Evolutionary conservation across 2,797 vertebrate genomes (phyloP).

Genomic region (Allobates femoralis): DNA sequence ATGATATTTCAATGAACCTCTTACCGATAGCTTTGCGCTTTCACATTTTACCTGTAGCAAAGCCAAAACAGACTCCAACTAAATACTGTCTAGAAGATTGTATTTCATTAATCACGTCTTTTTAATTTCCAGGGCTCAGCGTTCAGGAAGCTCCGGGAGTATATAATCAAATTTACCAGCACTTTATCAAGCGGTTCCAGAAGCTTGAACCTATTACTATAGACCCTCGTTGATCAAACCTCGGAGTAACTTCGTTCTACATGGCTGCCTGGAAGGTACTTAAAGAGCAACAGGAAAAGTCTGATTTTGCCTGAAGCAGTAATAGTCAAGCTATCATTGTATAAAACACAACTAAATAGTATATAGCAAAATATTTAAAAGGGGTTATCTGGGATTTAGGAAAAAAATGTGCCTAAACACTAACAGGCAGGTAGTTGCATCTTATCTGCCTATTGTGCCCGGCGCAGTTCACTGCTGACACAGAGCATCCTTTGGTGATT

Average conservation of each 20-base stretch:
- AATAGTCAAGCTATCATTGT: background rate
- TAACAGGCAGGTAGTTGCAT: too few relatives aligned
- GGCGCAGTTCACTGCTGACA: too few relatives aligned
- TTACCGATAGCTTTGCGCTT: conserved; percentile 40
- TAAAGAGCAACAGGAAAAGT: background rate
- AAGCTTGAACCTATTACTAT: conserved; percentile 39
- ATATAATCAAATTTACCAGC: conserved; percentile 51
- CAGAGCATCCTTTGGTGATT: too few relatives aligned
- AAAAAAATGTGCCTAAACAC: too few relatives aligned
- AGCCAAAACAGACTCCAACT: conserved; percentile 44
- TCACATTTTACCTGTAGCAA: conserved; percentile 43
- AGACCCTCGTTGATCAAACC: background rate
- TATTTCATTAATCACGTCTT: conserved; percentile 53
- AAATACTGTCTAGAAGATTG: conserved; percentile 45
- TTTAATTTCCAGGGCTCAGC: conserved; percentile 58
- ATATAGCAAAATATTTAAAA: background rate
- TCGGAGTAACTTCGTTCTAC: conserved; percentile 7
- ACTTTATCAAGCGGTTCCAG: conserved; percentile 44
- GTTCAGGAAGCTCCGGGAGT: conserved; percentile 40
- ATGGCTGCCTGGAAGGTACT: background rate
- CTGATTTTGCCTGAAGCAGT: background rate
- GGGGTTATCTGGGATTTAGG: too few relatives aligned
- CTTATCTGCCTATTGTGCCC: too few relatives aligned
- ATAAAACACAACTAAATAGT: background rate
- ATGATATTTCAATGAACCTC: conserved; percentile 53